A percentile compares a stretch with the other conserved stretches of the same genome.
phyloP scores from a whole-genome alignment of 2,888 invertebrate species.

The Dastarcus helophoroides region DNA sequence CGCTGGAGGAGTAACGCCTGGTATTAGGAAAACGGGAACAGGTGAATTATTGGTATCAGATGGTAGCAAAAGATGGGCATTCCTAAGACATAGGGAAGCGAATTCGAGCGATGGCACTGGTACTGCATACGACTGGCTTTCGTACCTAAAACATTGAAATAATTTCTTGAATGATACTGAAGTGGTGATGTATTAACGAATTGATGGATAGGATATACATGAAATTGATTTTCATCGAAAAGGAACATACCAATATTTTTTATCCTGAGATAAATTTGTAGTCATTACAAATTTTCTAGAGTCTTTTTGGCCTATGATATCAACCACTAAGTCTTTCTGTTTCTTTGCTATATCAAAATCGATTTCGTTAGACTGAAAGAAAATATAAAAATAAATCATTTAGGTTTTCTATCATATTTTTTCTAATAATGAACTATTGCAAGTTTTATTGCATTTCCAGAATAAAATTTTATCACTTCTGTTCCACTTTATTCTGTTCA shows the following conservation, averaged over 20 bases:
- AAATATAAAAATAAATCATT: constrained; percentile 1
- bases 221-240: not conserved
- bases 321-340: constrained; percentile 47
- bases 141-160: constrained; percentile 32
- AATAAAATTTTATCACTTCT: too few species aligned
- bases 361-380: constrained; percentile 44
- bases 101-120: constrained; percentile 84
- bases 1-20: constrained; percentile 32
- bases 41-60: constrained; percentile 34
- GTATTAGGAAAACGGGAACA: constrained; percentile 34
- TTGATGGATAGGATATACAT: not conserved
- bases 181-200: not conserved
- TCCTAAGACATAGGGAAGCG: constrained; percentile 76
- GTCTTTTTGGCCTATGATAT: constrained; percentile 46
- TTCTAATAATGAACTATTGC: too few species aligned
- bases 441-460: too few species aligned
- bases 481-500: too few species aligned
- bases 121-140: constrained; percentile 69
- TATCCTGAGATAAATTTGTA: constrained; percentile 42
- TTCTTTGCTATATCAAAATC: constrained; percentile 49
- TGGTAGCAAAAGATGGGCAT: constrained; percentile 64
- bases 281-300: constrained; percentile 52
- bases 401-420: too few species aligned
- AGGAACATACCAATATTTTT: constrained; percentile 38
- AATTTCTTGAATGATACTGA: not conserved